Base-by-base conservation (phyloP, 1,140 invertebrate genomes). In the Mercenaria mercenaria region DNA sequence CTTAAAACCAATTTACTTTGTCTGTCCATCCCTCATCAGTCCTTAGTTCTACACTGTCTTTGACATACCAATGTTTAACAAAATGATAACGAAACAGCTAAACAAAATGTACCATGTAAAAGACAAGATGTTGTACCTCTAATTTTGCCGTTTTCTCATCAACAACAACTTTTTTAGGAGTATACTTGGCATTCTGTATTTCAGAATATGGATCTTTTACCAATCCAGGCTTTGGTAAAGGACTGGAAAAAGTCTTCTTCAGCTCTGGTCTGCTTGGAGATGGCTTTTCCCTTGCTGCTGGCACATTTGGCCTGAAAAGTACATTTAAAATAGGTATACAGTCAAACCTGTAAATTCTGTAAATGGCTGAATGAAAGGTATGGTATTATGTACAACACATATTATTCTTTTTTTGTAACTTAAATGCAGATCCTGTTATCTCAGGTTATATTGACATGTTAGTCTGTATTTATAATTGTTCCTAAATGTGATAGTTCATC, bases 81-180 rank as follows among this genome's bases (percentile, higher is more conserved):
- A n/a, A n/a, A n/a, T n/a, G n/a, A n/a, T n/a, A n/a, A n/a, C n/a
- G n/a, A n/a, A n/a, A n/a, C n/a, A n/a, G n/a, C n/a, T n/a, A n/a
- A n/a, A n/a, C n/a, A n/a, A n/a, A n/a, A n/a, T n/a, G n/a, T n/a
- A n/a, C n/a, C n/a, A n/a, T n/a, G n/a, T n/a, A n/a, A n/a, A n/a
- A n/a, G n/a, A n/a, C n/a, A n/a, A n/a, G n/a, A n/a, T n/a, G n/a
- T n/a, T n/a, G n/a, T n/a, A 91, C 92, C 91, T 93, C 89, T 23
- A 92, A 67, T 89, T 85, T 92, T 0, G 85, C 50, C 11, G 90
- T 91, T 32, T 87, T 87, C 69, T 90, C 89, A 88, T 93, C 93
- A 8, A 93, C 90, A 32, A 59, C 82, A 43, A 92, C 91, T 79
- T 77, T 88, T 41, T 59, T 56, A 64, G 86, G 88, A 15, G 81